Base-by-base conservation (phyloP, 2,888 invertebrate genomes). In the Scelioninae gen. 2 region DNA sequence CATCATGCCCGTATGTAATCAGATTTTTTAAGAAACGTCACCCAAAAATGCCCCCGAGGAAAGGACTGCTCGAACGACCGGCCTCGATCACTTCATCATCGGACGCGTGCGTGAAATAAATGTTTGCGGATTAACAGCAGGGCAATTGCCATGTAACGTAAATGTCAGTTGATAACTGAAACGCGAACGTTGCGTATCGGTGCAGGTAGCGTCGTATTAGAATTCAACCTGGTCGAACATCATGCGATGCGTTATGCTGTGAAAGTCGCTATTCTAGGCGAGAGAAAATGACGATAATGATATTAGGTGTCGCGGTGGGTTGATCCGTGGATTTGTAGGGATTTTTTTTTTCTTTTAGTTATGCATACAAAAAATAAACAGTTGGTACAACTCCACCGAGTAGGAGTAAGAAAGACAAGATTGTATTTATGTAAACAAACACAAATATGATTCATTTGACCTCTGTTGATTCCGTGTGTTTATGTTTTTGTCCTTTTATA, bases 141-240 rank as follows among this genome's bases (percentile, higher is more conserved):
- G 55, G 58, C 43, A 52, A 52, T 68, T 68, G 68, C 55, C 58
- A 39, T 68, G 68, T 50, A 60, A 60, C 48, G 52, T 68, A 68
- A 68, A 68, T 60, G 68, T 60, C 68, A 68, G 50, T 58, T 50
- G 68, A 68, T 68, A 68, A 60, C 58, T 52, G 41, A 58, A 68
- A 68, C 58, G 68, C 58, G 60, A 68, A 50, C 68, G 41, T 37
- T 68, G 33, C 58, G 68, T 68, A 68, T 52, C 68, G 43, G 43
- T 15, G 55, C 58, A 67, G 19, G 53, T 16, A 37, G 60, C 39
- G 48, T 37, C 11, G 13, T 48, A 61, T 48, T 61, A 39, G 48
- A 35, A 35, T 48, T 35, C 22, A 11, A 19, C 28, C 37, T 65
- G 19, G 11, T n/a, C n/a, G n/a, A n/a, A n/a, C n/a, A 58, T 50